Evolutionary conservation across 2,888 invertebrate genomes (phyloP).

Genomic region (Pemphredon lugubris): DNA sequence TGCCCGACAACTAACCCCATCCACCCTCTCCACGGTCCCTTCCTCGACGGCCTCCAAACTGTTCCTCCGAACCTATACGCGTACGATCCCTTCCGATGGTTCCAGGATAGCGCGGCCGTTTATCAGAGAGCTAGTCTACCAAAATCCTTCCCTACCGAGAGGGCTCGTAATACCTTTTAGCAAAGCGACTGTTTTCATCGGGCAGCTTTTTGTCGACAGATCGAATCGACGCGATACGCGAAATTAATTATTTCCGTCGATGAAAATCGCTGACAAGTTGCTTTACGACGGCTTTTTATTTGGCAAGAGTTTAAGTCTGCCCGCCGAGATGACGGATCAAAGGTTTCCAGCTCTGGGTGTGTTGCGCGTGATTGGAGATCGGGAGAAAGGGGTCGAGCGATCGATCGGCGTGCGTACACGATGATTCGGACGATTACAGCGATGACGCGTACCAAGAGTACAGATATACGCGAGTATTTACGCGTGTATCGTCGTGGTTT

Average conservation of each 20-base stretch:
- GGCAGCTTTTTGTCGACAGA: conserved; percentile 17
- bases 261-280: conserved; percentile 20
- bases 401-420: too few relatives aligned
- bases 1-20: conserved; percentile 41
- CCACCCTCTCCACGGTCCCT: background rate
- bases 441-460: too few relatives aligned
- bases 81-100: conserved; percentile 26
- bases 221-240: conserved; percentile 27
- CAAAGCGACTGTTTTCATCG: background rate
- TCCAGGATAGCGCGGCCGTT: conserved; percentile 48
- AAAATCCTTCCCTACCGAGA: conserved; percentile 24
- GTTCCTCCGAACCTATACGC: background rate
- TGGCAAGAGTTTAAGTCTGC: background rate
- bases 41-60: background rate
- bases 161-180: conserved; percentile 1
- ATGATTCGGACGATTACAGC: too few relatives aligned
- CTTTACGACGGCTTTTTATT: conserved; percentile 29
- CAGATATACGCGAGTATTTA: background rate
- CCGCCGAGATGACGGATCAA: too few relatives aligned
- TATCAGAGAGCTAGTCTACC: conserved; percentile 36
- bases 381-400: too few relatives aligned
- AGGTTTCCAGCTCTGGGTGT: too few relatives aligned
- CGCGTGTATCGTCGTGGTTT: conserved; percentile 8
- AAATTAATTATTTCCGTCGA: conserved; percentile 40
- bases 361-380: too few relatives aligned